Evolutionary conservation across 2,113 vertebrate genomes (phyloP).

Genomic region (Mellivora capensis): DNA sequence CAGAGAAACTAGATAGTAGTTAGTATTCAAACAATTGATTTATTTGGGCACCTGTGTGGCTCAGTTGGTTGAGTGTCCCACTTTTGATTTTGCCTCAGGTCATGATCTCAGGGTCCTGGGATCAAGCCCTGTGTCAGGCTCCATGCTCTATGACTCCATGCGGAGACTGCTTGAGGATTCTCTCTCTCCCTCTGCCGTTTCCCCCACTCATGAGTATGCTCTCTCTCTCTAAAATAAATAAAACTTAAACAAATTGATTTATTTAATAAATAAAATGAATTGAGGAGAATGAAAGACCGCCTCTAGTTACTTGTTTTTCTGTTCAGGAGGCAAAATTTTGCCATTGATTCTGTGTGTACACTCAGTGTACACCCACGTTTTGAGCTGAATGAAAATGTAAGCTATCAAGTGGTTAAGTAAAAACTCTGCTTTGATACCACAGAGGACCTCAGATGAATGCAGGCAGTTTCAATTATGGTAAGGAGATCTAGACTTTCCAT

Average conservation of each 20-base stretch:
- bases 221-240: neutral
- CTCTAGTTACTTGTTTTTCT: neutral
- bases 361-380: conserved; percentile 15
- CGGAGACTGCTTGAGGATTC: neutral
- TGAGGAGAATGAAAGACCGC: neutral
- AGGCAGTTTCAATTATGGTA: conserved; percentile 65
- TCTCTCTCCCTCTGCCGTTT: neutral
- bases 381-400: conserved; percentile 56
- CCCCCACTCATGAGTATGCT: neutral
- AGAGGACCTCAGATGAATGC: conserved; percentile 40
- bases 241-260: neutral
- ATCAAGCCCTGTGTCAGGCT: fast-evolving
- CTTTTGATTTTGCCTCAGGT: neutral
- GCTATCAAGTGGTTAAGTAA: conserved; percentile 17
- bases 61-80: neutral
- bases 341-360: neutral
- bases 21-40: neutral
- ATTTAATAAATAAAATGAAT: neutral
- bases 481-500: conserved; percentile 54
- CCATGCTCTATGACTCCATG: neutral
- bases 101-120: neutral
- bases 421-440: conserved; percentile 48
- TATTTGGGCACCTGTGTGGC: neutral
- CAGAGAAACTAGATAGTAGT: neutral
- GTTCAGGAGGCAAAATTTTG: neutral